Base-by-base conservation (phyloP, 2,797 vertebrate species). In the Xerus rutilus region DNA sequence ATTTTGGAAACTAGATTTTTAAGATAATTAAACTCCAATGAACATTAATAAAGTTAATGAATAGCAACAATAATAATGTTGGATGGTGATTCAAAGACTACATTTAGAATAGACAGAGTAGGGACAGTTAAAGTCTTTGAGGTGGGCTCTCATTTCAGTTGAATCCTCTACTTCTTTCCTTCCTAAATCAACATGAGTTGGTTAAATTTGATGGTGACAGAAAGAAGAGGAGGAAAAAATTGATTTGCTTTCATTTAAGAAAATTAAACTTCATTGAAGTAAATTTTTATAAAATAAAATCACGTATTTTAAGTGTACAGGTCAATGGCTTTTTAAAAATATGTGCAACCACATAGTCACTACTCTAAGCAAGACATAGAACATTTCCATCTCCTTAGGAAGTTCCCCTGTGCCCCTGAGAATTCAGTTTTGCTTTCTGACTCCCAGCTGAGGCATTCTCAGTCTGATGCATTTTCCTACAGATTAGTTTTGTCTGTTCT, bases 1-100 rank as follows among this genome's bases (percentile, higher is more conserved):
- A 92, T 92, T 85, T 90, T 92, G 81, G 69, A 95, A 96, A 88
- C 21, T 81, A 74, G 54, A 94, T 47, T 81, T 65, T 67, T 93
- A 85, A 85, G 93, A 47, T 73, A 65, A 45, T 72, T 92, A 74
- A 83, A 20, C 52, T 73, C 52, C 47, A 52, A 4, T 67, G 14
- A 39, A 67, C 57, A 88, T 78, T n/a, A 59, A 54, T 95, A 89
- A 96, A 90, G 5, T 74, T 76, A 21, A 57, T 35, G 15, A 59
- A 39, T 86, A 64, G 11, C 28, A 70, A 81, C 17, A 67, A 21
- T 54, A 86, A 85, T 49, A 47, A 64, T 65, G 12, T 23, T 59
- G 62, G 28, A 35, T 89, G 47, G 43, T 81, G 81, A 78, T 77
- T 93, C 39, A 67, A 69, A 89, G 32, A 74, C 62, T 89, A 15